Evolutionary conservation across 2,888 invertebrate species (phyloP).

Genomic region (Melanotus villosus): DNA sequence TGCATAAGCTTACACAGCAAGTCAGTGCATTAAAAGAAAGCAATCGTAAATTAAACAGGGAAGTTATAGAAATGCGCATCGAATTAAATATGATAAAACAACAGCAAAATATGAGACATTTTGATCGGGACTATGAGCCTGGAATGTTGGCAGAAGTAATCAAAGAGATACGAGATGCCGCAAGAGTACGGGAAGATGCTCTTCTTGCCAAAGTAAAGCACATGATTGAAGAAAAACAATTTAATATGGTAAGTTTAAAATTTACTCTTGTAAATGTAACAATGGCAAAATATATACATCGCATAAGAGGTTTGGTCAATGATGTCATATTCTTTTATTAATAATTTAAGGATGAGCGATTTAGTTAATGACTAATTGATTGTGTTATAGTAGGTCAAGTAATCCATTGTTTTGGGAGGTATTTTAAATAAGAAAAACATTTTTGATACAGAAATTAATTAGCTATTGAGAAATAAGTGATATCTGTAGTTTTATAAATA

Average conservation of each 20-base stretch:
- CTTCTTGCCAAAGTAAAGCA: slow-evolving; percentile 74
- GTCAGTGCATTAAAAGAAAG: slow-evolving; percentile 79
- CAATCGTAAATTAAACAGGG: slow-evolving; percentile 82
- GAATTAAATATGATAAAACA: slow-evolving; percentile 68
- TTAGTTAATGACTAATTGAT: too few relatives aligned
- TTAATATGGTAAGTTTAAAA: slow-evolving; percentile 63
- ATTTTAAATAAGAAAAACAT: too few relatives aligned
- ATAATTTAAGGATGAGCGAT: too few relatives aligned
- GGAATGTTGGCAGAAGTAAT: slow-evolving; percentile 83
- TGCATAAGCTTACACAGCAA: slow-evolving; percentile 80
- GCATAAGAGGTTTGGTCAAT: too few relatives aligned
- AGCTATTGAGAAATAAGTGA: too few relatives aligned
- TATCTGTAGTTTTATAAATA: too few relatives aligned
- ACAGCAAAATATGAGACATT: slow-evolving; percentile 60
- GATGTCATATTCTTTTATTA: too few relatives aligned
- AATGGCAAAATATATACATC: too few relatives aligned
- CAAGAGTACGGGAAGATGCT: slow-evolving; percentile 81
- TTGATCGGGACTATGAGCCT: slow-evolving; percentile 74
- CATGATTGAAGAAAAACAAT: slow-evolving; percentile 73
- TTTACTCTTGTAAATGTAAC: too few relatives aligned
- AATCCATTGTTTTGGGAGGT: too few relatives aligned
- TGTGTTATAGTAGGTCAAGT: too few relatives aligned
- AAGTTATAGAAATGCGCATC: slow-evolving; percentile 82
- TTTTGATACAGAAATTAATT: too few relatives aligned
- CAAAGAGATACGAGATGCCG: slow-evolving; percentile 81